Evolutionary conservation across 2,113 vertebrate genomes (phyloP), one percentile per base, ranked within the genome.

Genomic region (Emberiza fucata): DNA sequence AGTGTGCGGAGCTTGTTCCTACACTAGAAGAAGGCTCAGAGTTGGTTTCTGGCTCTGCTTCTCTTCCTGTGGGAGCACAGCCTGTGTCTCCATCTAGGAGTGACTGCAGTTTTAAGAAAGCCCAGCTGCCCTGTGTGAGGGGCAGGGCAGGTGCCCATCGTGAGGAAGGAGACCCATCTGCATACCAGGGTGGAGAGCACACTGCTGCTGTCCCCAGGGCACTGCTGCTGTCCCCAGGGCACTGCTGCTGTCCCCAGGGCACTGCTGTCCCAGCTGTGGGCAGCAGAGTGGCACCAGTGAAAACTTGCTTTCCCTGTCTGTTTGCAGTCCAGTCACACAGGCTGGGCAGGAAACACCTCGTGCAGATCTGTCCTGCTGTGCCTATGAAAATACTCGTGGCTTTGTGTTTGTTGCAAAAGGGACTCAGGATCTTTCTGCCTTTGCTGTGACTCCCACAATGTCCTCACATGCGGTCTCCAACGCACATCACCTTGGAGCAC

Each of bases 101-200:
- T 1, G 2, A 27, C 15, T 81, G 48, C 33, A 56, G 69, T 1
- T 1, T 17, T 1, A 5, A 33, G 5, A 4, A 24, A 72, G 53
- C 25, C 40, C 73, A 57, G 25, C 9, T 68, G 1, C 7, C 13
- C 54, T 42, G 24, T 53, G 23, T 53, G 45, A 37, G n/a, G 54
- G 48, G 42, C 70, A 71, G 33, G 22, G 10, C 24, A 10, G 0
- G 0, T 71, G 24, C 29, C 42, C 2, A 0, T 35, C 4, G 0
- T 17, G 35, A 59, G 60, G 64, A 59, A 35, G 65, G 27, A 80
- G 12, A 28, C 37, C 19, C 14, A 6, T 33, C n/a, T 51, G 6
- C 1, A 0, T 31, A 33, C 18, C 35, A 40, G 60, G 9, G 23
- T 37, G 54, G 22, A 53, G 47, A 47, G 53, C 25, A 35, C 40